Percentiles rank a stretch among this genome's conserved stretches.
These are phyloP conservation scores for Nilaparvata lugens DNA, from an alignment of 1,140 invertebrate genomes.

Conservation along the genomic window DNA sequence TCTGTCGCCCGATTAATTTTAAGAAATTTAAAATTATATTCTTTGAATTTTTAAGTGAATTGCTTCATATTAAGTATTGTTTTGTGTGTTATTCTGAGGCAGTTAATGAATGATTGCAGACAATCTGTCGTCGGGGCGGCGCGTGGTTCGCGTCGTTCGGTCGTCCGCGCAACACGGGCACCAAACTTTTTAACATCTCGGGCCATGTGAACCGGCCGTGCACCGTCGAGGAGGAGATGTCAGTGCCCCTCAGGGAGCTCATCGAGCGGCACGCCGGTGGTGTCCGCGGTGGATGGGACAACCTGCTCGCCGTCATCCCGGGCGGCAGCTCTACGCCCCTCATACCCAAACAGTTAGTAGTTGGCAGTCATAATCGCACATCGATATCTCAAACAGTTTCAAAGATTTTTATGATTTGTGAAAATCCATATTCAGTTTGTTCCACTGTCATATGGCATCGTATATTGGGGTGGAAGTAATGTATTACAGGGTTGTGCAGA, in stretches of 20 bases:
- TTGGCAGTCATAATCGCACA: no score
- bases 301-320: constrained; percentile 93
- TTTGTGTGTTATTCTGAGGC: no score
- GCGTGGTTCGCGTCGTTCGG: constrained; percentile 97
- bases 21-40: no score
- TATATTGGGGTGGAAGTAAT: no score
- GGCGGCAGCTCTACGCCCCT: constrained; percentile 97
- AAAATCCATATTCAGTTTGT: no score
- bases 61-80: no score
- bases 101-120: constrained; percentile 46
- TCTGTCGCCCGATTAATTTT: no score
- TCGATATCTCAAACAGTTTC: no score
- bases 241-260: constrained; percentile 89
- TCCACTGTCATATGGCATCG: no score
- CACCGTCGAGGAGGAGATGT: constrained; percentile 99
- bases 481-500: no score
- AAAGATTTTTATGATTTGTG: no score
- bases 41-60: no score
- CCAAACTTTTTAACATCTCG: constrained; percentile 97
- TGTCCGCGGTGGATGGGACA: constrained; percentile 97
- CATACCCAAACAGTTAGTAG: constrained; percentile 47
- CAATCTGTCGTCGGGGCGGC: constrained; percentile 91
- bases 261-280: constrained; percentile 95
- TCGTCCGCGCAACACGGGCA: constrained; percentile 89
- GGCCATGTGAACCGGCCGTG: constrained; percentile 98